These are phyloP conservation scores for Zaprionus camerounensis DNA, from an alignment of 1,140 invertebrate species.

Conservation along the genomic window DNA sequence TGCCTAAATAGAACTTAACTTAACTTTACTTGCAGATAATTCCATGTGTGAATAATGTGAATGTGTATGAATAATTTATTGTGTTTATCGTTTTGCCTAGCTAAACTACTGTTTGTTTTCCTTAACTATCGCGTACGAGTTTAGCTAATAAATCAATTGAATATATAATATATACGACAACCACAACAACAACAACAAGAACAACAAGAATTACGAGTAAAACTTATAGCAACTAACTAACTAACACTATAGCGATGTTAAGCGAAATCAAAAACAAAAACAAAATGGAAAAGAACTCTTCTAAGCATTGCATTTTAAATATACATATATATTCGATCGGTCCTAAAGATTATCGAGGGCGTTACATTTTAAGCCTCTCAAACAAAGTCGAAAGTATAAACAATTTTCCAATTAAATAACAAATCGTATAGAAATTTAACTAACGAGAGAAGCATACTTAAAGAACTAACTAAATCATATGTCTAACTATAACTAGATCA, in stretches of 20 bases:
- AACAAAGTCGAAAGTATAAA: conserved; percentile 9
- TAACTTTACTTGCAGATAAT: conserved; percentile 36
- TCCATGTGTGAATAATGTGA: conserved; percentile 37
- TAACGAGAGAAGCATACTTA: conserved; percentile 37
- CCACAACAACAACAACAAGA: conserved; percentile 1
- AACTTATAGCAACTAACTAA: conserved; percentile 10
- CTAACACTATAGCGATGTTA: conserved; percentile 26
- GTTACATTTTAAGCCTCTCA: conserved; percentile 18
- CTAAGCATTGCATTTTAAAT: conserved; percentile 57
- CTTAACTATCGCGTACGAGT: conserved; percentile 21
- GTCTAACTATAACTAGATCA: not conserved
- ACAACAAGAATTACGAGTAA: conserved; percentile 11
- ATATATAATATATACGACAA: not conserved
- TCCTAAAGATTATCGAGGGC: conserved; percentile 13
- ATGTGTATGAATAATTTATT: conserved; percentile 20
- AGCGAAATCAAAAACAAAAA: conserved; percentile 36
- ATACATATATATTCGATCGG: conserved; percentile 17
- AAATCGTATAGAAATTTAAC: conserved; percentile 47
- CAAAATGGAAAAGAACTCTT: conserved; percentile 30
- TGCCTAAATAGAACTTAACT: conserved; percentile 59
- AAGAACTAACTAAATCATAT: not conserved
- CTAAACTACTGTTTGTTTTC: conserved; percentile 29
- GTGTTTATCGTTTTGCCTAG: conserved; percentile 51
- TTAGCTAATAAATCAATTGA: conserved; percentile 18
- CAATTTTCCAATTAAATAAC: conserved; percentile 65